Base-by-base conservation (phyloP, 2,888 invertebrate species). In the Galeopsomyia nigrocyanea region DNA sequence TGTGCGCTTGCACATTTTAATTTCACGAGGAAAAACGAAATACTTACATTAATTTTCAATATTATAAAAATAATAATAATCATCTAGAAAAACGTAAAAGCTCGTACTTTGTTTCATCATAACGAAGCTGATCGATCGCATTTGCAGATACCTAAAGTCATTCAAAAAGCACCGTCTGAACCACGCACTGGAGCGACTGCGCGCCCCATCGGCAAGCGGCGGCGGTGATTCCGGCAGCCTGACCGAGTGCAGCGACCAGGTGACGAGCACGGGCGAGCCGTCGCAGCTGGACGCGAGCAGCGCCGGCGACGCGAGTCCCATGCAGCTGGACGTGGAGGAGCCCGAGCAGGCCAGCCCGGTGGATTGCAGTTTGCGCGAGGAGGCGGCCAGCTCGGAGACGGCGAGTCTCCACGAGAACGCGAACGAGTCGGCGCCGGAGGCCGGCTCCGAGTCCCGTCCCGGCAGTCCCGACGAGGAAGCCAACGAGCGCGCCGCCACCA, bases 91-190 rank as follows among this genome's bases (percentile, higher is more conserved):
- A 26, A 5, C 26, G n/a, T n/a, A 2, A 26, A 5, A 5, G 26
- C 26, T 26, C 26, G 26, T 2, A 2, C 26, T 26, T 2, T 3
- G 5, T 26, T 26, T 2, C 3, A 26, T 26, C 5, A 26, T 10
- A 39, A 39, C 1, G 39, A 10, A 13, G 10, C 1, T 13, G 39
- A 10, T 57, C 16, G 78, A 39, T 14, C 2, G 0, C 22, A 16
- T n/a, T 5, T 19, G 19, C 70, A 90, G 95, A 77, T 95, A 95
- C 86, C 89, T 95, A 62, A 95, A 95, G 82, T 95, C 95, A 0
- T 95, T 96, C 87, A 95, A 95, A 86, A 95, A 96, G 86, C 95
- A 95, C 83, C 91, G 95, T 26, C 89, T 95, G 70, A 96, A 95
- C 82, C 95, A 96, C 85, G 94, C 95, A 0, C 86, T 95, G 50